Evolutionary conservation across 2,113 vertebrate genomes (phyloP).

Genomic region (Rana temporaria): DNA sequence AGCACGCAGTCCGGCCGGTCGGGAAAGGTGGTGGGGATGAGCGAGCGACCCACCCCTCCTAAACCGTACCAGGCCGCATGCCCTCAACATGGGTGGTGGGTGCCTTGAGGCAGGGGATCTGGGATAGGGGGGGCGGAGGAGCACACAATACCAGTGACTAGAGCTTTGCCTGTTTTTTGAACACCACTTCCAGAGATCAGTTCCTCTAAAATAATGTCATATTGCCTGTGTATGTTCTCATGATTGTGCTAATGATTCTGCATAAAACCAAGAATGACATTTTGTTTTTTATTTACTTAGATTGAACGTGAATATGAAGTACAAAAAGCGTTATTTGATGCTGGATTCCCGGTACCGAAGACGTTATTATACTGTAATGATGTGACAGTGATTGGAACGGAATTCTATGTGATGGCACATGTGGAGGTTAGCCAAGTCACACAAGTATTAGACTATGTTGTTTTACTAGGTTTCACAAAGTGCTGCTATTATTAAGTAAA

Average conservation of each 20-base stretch:
- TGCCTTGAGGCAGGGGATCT: too few species aligned
- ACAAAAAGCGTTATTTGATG: constrained; percentile 83
- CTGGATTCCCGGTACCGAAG: constrained; percentile 88
- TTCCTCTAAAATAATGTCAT: too few species aligned
- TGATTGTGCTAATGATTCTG: constrained; percentile 20
- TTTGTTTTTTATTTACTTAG: constrained; percentile 67
- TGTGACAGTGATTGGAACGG: constrained; percentile 83
- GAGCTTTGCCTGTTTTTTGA: too few species aligned
- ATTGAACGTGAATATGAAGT: constrained; percentile 88
- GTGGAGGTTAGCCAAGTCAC: constrained; percentile 74
- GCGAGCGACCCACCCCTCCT: too few species aligned
- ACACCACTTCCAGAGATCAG: too few species aligned
- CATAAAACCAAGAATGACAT: background rate
- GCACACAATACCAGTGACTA: too few species aligned
- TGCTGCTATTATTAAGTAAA: background rate
- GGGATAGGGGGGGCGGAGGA: too few species aligned
- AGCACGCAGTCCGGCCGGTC: too few species aligned
- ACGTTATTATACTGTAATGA: constrained; percentile 85
- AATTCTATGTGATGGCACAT: constrained; percentile 94
- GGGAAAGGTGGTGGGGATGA: too few species aligned
- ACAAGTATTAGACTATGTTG: background rate
- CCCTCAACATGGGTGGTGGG: too few species aligned
- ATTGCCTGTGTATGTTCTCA: too few species aligned
- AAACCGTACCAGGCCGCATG: too few species aligned
- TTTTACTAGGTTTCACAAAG: background rate